Evolutionary conservation across 2,113 vertebrate species (phyloP).

Genomic region (Polypterus senegalus): DNA sequence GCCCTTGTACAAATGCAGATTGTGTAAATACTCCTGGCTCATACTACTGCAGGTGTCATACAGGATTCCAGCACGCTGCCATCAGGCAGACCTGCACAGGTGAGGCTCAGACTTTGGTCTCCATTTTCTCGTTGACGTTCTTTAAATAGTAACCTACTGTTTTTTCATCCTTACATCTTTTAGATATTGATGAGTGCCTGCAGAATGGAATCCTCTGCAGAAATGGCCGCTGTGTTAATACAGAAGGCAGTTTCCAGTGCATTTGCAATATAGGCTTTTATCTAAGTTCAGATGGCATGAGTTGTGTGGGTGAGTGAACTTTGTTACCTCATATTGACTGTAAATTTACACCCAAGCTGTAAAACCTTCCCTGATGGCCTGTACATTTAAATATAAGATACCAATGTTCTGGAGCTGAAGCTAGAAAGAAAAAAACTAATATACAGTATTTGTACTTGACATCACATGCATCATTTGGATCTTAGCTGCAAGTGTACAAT

Average conservation of each 20-base stretch:
- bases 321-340: not conserved
- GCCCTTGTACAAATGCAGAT: slow-evolving; percentile 53
- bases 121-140: not conserved
- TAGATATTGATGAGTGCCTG: slow-evolving; percentile 59
- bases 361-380: not conserved
- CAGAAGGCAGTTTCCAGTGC: slow-evolving; percentile 60
- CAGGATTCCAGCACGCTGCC: slow-evolving; percentile 51
- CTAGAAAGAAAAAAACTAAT: not conserved
- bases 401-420: not conserved
- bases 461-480: not conserved
- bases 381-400: not conserved
- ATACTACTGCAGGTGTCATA: slow-evolving; percentile 58
- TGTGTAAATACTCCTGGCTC: slow-evolving; percentile 63
- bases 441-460: not conserved
- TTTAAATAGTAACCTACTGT: not conserved
- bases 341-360: not conserved
- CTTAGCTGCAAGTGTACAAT: too few species aligned
- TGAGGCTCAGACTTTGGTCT: slow-evolving; percentile 24
- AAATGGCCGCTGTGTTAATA: slow-evolving; percentile 57
- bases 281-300: slow-evolving; percentile 47
- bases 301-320: slow-evolving; percentile 49
- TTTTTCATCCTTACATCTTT: not conserved
- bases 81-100: slow-evolving; percentile 54
- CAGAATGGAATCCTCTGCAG: slow-evolving; percentile 52
- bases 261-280: slow-evolving; percentile 59